Base-by-base conservation (phyloP, 2,797 vertebrate genomes). In the Pagetopsis macropterus region DNA sequence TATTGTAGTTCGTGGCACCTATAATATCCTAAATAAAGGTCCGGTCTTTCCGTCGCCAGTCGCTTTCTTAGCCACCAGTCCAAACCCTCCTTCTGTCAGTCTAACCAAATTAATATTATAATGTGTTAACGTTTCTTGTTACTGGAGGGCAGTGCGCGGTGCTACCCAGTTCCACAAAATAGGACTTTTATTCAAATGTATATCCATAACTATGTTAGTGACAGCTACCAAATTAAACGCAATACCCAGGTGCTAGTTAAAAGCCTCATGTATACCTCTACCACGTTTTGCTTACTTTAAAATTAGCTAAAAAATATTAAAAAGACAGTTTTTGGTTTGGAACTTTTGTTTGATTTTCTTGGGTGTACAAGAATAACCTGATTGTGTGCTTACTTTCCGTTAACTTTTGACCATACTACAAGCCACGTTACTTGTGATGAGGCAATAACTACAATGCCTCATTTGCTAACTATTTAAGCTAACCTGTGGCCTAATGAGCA, bases 201-300 rank as follows among this genome's bases (percentile, higher is more conserved):
- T 3, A 9, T 37, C 33, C 33, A 37, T 1, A 13, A 15, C 6
- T 6, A 1, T 1, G 45, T 0, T 10, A 27, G 16, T 17, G 1
- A 10, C 12, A 1, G 1, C 0, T 33, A 14, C 44, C 40, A 16
- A 60, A 56, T 60, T 13, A 7, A 2, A 44, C 11, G 3, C 2
- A 5, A 11, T n/a, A 48, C 1, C 2, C 7, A 1, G 0, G 17
- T 1, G 4, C 12, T 11, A n/a, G 0, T 48, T 0, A 3, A 0
- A 17, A 21, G 3, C 27, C 5, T 43, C 1, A 9, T 10, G 27
- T 21, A 10, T 15, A 16, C 3, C 2, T 31, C 11, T 4, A 17
- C 1, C 0, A 8, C 16, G 3, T 16, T 9, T 27, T 21, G 15
- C 8, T 3, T 0, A n/a, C 7, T 4, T 50, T 1, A 37, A 3